Conservation (phyloP, 2,888 invertebrate genomes). For the Drosophila antonietae region DNA sequence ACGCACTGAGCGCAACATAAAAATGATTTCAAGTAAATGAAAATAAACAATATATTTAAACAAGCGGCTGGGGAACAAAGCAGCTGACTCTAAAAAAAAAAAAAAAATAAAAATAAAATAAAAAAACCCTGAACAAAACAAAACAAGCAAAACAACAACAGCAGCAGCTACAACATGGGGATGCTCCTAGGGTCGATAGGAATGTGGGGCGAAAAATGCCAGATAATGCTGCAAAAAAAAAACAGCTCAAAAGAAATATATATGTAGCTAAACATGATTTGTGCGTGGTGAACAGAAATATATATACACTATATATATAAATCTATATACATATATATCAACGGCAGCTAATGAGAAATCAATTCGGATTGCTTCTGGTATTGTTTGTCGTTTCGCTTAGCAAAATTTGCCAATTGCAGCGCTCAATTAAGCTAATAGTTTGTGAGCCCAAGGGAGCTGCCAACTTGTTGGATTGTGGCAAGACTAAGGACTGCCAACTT, state of each 20-base stretch:
- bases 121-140: neutral
- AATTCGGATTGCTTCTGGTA: constrained; percentile 5
- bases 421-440: constrained; percentile 5
- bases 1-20: constrained; percentile 15
- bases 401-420: neutral
- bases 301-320: neutral
- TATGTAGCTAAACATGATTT: constrained; percentile 1
- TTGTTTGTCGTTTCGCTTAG: neutral
- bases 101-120: constrained; percentile 5
- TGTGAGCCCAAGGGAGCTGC: neutral
- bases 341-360: constrained; percentile 22
- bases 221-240: neutral
- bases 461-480: neutral
- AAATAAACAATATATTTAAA: constrained; percentile 58
- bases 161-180: neutral
- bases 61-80: constrained; percentile 37
- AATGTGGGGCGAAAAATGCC: constrained; percentile 3
- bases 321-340: neutral
- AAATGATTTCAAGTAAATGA: constrained; percentile 55
- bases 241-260: neutral
- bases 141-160: neutral
- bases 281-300: constrained; percentile 2
- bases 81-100: constrained; percentile 46
- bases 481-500: neutral
- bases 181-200: neutral